Base-by-base conservation (phyloP, 1,140 invertebrate species). In the Drosophila nikananu region DNA sequence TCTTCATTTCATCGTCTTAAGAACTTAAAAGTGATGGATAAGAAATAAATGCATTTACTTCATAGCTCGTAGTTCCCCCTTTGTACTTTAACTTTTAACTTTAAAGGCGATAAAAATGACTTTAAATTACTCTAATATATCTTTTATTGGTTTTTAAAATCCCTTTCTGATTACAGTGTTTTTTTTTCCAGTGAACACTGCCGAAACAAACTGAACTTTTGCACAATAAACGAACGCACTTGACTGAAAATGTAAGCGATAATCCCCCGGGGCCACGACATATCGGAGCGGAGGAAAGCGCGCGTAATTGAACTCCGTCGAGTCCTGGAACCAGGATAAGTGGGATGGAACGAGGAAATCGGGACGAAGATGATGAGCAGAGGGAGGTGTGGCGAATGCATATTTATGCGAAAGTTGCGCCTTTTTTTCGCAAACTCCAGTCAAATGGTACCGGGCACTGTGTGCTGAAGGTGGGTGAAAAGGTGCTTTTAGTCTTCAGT, bases 231-330 rank as follows among this genome's bases (percentile, higher is more conserved):
- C 67, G 81, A 70, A 67, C 74, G 59, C 84, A 89, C 74, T 89
- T 89, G 78, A 90, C 84, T 90, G 70, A 76, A 77, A 84, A 87
- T 87, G 84, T 87, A 83, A 89, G 83, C 86, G 86, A 89, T 89
- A 89, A 89, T 89, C 86, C 86, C 86, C 41, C 21, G 74, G 75
- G 86, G 78, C 62, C 52, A 70, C 75, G 74, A 79, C 81, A 67
- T 77, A 57, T 55, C 49, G 35, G 39, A 42, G 44, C 62, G 80
- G 64, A 67, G 77, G 68, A 81, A 72, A 78, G 60, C 49, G 74
- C 65, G 67, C 60, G 81, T 84, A 90, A 89, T 84, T 89, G 86
- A 84, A 89, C 78, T 84, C 71, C 58, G 78, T 48, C 13, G 37
- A 63, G 59, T 70, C 66, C 66, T 30, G 58, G n/a, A 49, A 59